A percentile compares a stretch with the other conserved stretches of the same genome.
phyloP scores from a whole-genome alignment of 2,113 vertebrate genomes.

The Aptenodytes forsteri region DNA sequence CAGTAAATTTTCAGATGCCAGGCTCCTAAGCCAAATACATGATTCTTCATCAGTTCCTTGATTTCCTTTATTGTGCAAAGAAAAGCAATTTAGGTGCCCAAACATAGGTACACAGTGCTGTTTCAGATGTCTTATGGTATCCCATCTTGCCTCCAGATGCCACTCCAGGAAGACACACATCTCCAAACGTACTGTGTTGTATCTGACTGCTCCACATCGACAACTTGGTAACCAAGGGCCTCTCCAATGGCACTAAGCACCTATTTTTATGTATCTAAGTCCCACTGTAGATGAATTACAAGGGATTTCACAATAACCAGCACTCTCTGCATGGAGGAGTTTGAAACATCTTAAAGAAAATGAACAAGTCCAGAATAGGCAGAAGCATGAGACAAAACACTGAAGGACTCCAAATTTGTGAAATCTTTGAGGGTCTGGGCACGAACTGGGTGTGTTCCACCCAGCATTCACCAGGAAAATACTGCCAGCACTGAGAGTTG shows the following conservation, averaged over 20 bases:
- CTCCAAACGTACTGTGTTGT: neutral
- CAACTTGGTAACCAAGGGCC: neutral
- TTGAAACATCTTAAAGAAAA: neutral
- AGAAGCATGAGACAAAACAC: neutral
- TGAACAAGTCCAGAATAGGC: neutral
- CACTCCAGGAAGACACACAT: neutral
- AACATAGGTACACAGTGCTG: fast-evolving
- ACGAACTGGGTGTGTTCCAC: neutral
- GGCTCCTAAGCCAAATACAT: neutral
- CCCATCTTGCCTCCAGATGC: neutral
- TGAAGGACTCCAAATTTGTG: neutral
- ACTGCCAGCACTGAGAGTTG: neutral
- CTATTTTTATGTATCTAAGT: neutral
- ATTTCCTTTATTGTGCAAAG: neutral
- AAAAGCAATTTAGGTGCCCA: neutral
- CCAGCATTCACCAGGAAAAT: neutral
- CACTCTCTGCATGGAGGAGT: neutral
- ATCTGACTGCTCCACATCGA: neutral
- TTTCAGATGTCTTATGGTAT: neutral
- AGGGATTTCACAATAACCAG: neutral
- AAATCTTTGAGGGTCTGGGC: neutral
- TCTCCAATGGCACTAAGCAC: neutral
- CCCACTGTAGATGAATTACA: neutral
- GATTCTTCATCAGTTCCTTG: neutral
- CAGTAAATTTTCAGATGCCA: neutral